A percentile compares a stretch with the other conserved stretches of the same genome.
Conservation (phyloP, 2,797 vertebrate species). For the Channallabes apus region DNA sequence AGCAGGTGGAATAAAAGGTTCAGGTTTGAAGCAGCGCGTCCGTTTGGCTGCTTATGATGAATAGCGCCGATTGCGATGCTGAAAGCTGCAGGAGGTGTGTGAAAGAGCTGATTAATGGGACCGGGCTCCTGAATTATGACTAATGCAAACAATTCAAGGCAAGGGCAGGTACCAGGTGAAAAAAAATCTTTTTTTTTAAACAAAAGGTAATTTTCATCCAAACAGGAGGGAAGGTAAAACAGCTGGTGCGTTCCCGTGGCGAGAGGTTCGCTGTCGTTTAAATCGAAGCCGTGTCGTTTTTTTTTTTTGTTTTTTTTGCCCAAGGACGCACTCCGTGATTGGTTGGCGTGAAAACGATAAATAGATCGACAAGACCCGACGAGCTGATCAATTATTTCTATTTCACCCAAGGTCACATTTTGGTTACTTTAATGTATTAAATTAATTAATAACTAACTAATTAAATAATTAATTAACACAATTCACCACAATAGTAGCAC, state of each 20-base stretch:
- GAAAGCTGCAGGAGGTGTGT: conserved; percentile 61
- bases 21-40: background rate
- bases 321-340: background rate
- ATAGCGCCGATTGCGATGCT: conserved; percentile 61
- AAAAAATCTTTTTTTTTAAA: background rate
- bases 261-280: background rate
- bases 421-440: background rate
- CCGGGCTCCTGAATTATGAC: conserved; percentile 67
- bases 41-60: conserved; percentile 61
- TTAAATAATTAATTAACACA: background rate
- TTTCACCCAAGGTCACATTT: background rate
- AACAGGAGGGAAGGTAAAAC: background rate
- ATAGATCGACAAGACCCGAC: background rate
- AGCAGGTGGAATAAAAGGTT: conserved; percentile 11
- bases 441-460: background rate
- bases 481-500: background rate
- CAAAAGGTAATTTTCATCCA: background rate
- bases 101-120: conserved; percentile 65
- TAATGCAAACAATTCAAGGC: conserved; percentile 58
- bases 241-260: too few species aligned
- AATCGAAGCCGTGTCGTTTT: background rate
- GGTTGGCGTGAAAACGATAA: background rate
- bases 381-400: background rate
- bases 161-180: conserved; percentile 35
- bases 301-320: too few species aligned